phyloP scores from a whole-genome alignment of 2,113 vertebrate genomes.

The Penelope pileata region DNA sequence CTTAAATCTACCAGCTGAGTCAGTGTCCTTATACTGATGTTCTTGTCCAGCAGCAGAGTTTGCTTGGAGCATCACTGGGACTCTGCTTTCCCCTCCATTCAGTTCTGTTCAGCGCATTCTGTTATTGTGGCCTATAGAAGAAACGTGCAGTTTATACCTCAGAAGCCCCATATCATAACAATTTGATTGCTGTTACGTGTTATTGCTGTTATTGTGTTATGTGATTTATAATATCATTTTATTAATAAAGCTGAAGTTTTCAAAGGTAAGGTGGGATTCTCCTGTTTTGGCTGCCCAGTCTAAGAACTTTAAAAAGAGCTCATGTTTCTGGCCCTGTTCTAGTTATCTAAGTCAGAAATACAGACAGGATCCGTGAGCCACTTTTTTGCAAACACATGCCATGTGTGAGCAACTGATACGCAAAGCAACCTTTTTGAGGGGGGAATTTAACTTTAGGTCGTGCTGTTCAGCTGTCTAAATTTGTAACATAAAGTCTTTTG shows the following conservation, averaged over 20 bases:
- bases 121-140: background rate
- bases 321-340: background rate
- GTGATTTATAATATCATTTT: background rate
- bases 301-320: background rate
- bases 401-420: background rate
- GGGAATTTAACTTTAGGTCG: conserved; percentile 1
- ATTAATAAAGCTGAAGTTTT: background rate
- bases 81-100: background rate
- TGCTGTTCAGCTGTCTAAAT: background rate
- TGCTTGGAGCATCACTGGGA: background rate
- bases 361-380: background rate
- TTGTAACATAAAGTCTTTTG: conserved; percentile 21
- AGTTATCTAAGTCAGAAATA: background rate
- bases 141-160: background rate
- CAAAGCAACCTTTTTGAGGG: background rate
- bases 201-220: background rate
- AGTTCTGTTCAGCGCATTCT: background rate
- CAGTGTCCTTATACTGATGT: background rate
- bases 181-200: background rate
- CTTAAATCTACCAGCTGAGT: background rate
- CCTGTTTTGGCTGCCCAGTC: background rate
- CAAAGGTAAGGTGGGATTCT: background rate
- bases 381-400: background rate
- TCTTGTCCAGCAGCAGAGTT: background rate
- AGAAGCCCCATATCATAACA: background rate